A percentile compares a stretch with the other conserved stretches of the same genome.
Conservation (phyloP, 2,888 invertebrate species). For the Thalpophila matura region DNA sequence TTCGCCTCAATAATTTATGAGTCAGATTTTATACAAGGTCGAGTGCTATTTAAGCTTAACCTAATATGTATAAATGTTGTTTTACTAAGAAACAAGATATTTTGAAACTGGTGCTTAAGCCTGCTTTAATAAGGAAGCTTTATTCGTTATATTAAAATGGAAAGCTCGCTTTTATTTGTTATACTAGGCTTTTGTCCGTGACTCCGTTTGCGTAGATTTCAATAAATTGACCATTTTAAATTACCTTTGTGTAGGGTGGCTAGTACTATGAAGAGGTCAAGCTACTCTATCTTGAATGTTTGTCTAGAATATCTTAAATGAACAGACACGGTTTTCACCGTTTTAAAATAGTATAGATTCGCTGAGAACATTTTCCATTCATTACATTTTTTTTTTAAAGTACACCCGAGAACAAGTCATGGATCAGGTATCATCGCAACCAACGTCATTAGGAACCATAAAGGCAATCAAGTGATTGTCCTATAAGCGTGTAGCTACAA, state of each 20-base stretch:
- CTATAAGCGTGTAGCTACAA: background rate
- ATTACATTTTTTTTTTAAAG: constrained; percentile 1
- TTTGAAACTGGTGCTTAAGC: constrained; percentile 8
- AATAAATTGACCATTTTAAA: no score
- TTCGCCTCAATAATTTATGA: constrained; percentile 40
- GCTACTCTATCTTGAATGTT: no score
- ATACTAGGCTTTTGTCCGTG: no score
- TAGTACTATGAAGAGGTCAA: no score
- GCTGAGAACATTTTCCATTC: no score
- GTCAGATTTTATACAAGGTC: constrained; percentile 7
- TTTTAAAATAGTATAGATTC: no score
- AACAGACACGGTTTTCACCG: no score
- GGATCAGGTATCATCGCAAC: background rate
- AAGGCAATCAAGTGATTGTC: background rate
- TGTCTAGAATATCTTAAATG: no score
- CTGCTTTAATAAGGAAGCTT: background rate
- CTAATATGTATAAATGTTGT: constrained; percentile 11
- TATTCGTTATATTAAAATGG: background rate
- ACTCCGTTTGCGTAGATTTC: no score
- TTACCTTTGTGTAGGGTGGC: no score
- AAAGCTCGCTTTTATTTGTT: background rate
- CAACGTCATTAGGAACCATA: background rate
- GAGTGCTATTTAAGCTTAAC: constrained; percentile 3
- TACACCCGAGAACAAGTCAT: no score
- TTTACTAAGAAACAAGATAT: constrained; percentile 20